Evolutionary conservation across 2,888 invertebrate species (phyloP).

Genomic region (Carpatolechia fugitivella): DNA sequence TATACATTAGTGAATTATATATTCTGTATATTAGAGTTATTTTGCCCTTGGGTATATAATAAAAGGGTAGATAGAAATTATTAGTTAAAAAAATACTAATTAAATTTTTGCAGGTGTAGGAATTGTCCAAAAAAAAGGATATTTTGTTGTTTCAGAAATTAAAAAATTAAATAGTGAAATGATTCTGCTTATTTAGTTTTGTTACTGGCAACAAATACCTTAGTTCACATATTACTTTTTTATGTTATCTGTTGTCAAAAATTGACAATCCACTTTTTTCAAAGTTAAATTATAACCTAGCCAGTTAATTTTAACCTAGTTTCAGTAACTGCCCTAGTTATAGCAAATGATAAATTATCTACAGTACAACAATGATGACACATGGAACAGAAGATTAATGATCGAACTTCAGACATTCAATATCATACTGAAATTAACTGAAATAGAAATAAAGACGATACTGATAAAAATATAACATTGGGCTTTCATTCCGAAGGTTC

Average conservation of each 20-base stretch:
- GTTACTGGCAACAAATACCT: too few species aligned
- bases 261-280: too few species aligned
- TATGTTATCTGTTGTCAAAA: too few species aligned
- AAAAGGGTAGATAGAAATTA: background rate
- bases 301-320: background rate
- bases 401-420: background rate
- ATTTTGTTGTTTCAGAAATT: too few species aligned
- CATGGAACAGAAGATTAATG: background rate
- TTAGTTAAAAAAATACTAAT: background rate
- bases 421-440: background rate
- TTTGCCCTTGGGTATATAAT: slow-evolving; percentile 32
- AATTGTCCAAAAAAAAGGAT: background rate
- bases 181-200: too few species aligned
- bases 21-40: slow-evolving; percentile 45
- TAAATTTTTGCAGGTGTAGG: background rate
- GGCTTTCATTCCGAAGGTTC: too few species aligned
- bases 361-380: slow-evolving; percentile 1
- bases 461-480: too few species aligned
- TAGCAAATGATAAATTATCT: background rate
- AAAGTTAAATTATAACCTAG: too few species aligned
- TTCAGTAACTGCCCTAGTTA: background rate
- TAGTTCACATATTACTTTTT: too few species aligned
- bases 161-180: too few species aligned
- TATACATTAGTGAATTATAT: slow-evolving; percentile 54
- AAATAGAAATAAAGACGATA: background rate